Conservation (phyloP, 2,797 vertebrate species). For the Sebastes reedi region DNA sequence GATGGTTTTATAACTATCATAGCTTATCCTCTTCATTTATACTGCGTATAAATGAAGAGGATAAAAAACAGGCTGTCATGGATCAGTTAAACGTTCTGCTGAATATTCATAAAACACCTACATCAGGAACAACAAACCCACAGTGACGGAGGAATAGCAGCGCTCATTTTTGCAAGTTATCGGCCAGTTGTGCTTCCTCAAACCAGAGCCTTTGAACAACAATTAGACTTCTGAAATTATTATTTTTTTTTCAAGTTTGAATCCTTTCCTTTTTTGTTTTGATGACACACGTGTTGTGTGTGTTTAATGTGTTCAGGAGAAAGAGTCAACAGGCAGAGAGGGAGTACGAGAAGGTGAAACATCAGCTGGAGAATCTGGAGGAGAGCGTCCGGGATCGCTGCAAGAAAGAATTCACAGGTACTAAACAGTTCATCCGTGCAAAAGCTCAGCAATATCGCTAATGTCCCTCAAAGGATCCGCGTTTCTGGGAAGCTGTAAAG, state of each 20-base stretch:
- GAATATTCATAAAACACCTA: conserved; percentile 7
- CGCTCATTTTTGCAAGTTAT: not conserved
- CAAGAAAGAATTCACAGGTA: conserved; percentile 99
- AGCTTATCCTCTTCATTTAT: not conserved
- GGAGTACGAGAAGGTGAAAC: conserved; percentile 96
- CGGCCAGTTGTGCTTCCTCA: not conserved
- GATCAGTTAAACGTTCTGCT: not conserved
- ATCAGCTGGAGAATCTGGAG: conserved; percentile 94
- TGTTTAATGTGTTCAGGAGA: conserved; percentile 80
- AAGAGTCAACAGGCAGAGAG: conserved; percentile 96
- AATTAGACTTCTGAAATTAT: not conserved
- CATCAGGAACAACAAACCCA: not conserved
- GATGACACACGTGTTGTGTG: not conserved
- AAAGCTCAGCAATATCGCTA: not conserved
- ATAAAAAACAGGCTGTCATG: not conserved
- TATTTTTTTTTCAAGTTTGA: not conserved
- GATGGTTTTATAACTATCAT: not conserved
- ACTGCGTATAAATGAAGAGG: not conserved
- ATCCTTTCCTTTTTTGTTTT: not conserved
- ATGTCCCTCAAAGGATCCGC: conserved; percentile 23
- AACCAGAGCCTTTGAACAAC: not conserved
- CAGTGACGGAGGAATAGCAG: not conserved
- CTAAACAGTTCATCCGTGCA: not conserved
- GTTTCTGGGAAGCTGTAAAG: conserved; percentile 25
- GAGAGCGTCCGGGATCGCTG: conserved; percentile 97